Evolutionary conservation across 2,888 invertebrate species (phyloP).

Genomic region (Ophion ellenae): DNA sequence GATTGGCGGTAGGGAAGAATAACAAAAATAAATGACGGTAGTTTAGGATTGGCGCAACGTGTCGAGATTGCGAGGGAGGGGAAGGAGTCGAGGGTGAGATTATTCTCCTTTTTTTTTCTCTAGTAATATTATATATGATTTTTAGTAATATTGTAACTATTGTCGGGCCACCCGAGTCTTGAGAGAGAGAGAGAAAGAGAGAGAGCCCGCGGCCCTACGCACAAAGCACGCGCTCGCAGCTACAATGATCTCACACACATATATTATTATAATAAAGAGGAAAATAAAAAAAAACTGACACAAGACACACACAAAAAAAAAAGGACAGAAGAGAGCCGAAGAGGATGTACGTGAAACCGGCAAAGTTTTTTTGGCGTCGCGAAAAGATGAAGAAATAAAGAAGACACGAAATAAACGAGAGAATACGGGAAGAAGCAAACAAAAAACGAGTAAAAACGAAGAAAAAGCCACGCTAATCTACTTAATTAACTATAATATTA

Average conservation of each 20-base stretch:
- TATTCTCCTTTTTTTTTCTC: conserved; percentile 16
- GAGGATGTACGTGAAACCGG: conserved; percentile 20
- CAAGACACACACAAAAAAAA: conserved; percentile 16
- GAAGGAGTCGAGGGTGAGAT: conserved; percentile 25
- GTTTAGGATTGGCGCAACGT: conserved; percentile 11
- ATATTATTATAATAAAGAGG: conserved; percentile 36
- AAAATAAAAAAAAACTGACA: conserved; percentile 15
- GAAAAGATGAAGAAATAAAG: conserved; percentile 4
- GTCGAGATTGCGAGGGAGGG: conserved; percentile 5
- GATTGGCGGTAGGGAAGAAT: conserved; percentile 17
- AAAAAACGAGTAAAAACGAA: conserved; percentile 46
- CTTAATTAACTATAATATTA: conserved; percentile 76
- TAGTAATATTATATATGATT: conserved; percentile 36
- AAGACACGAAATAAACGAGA: conserved; percentile 20
- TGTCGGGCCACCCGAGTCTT: conserved; percentile 71
- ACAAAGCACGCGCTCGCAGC: conserved; percentile 68
- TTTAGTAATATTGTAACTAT: conserved; percentile 18
- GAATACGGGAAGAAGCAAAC: conserved; percentile 37
- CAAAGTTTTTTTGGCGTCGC: conserved; percentile 18
- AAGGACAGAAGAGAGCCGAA: conserved; percentile 23
- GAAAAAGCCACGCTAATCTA: conserved; percentile 76
- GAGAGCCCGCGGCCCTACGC: conserved; percentile 64
- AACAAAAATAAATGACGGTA: not conserved
- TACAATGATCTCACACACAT: conserved; percentile 65
- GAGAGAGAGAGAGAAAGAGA: conserved; percentile 50